A percentile compares a stretch with the other conserved stretches of the same genome.
Evolutionary conservation across 1,140 invertebrate genomes (phyloP).

Genomic region (Octopus sinensis): DNA sequence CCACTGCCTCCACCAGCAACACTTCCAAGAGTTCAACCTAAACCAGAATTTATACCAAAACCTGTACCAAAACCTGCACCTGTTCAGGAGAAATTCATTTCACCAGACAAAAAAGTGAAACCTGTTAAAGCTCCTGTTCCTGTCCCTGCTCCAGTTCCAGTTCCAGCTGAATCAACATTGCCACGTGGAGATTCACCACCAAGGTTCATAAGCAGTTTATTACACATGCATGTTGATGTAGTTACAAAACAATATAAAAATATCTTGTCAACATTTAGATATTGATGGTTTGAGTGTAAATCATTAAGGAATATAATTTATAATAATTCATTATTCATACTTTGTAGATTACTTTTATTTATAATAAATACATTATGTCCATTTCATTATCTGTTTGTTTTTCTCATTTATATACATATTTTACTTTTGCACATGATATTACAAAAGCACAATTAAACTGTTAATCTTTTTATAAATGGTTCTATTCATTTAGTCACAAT

Average conservation of each 20-base stretch:
- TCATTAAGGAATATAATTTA: background rate
- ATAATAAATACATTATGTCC: conserved; percentile 6
- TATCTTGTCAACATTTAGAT: background rate
- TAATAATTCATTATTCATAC: conserved; percentile 6
- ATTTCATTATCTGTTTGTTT: background rate
- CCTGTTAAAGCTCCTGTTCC: background rate
- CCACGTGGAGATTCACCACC: conserved; percentile 13
- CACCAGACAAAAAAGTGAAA: background rate
- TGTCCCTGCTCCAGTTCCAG: background rate
- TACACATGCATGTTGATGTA: conserved; percentile 13
- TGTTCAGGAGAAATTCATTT: background rate
- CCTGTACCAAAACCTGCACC: background rate
- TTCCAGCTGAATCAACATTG: background rate
- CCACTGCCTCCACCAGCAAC: conserved; percentile 12
- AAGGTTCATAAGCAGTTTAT: conserved; percentile 16
- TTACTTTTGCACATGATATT: too few species aligned
- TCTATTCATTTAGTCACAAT: too few species aligned
- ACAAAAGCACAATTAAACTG: too few species aligned
- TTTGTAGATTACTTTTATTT: conserved; percentile 10
- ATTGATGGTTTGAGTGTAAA: background rate
- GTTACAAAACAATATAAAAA: conserved; percentile 9
- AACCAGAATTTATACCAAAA: background rate
- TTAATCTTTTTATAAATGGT: too few species aligned
- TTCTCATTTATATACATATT: conserved; percentile 5
- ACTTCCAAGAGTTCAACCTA: background rate